Base-by-base conservation (phyloP, 2,888 invertebrate species). In the Glomeris marginata region DNA sequence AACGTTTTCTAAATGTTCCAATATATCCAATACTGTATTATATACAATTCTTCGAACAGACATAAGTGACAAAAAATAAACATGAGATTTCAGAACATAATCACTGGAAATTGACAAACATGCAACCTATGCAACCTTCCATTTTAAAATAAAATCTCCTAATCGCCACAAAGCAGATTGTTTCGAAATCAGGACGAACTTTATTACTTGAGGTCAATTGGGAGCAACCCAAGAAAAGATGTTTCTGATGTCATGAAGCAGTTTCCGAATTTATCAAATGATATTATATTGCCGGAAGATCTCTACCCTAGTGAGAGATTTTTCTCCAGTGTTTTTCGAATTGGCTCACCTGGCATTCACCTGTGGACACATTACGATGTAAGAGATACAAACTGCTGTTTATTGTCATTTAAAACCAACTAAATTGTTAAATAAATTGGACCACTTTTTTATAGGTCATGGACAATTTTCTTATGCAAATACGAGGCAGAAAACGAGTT, bases 301-400 rank as follows among this genome's bases (percentile, higher is more conserved):
- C 61, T 71, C 48, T 71, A 70, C 58, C 59, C 63, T 0, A 47
- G 54, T 6, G 61, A 65, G 11, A 56, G 63, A 11, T 69, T 71
- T 54, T 74, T 73, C 59, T 74, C 74, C 1, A 71, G 71, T 55
- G 72, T 74, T 4, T 70, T 74, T 53, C 63, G 74, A 35, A 69
- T 74, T 45, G 67, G 70, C 18, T 73, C 73, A 1, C 58, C 66
- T 36, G 64, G 65, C 13, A 57, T 71, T 15, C 71, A 70, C 54
- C 58, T 74, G 18, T 74, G 74, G 74, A 74, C 74, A 3, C 74
- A 74, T 60, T 74, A 74, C 61, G 74, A 74, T 63, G 70, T 73
- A 59, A 58, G 62, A 54, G 37, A 35, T 45, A 16, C 18, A 47
- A 42, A 38, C n/a, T n/a, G n/a, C n/a, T n/a, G n/a, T n/a, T n/a